These are phyloP conservation scores for Heterotis niloticus DNA, from an alignment of 2,113 vertebrate genomes.

Conservation along the genomic window DNA sequence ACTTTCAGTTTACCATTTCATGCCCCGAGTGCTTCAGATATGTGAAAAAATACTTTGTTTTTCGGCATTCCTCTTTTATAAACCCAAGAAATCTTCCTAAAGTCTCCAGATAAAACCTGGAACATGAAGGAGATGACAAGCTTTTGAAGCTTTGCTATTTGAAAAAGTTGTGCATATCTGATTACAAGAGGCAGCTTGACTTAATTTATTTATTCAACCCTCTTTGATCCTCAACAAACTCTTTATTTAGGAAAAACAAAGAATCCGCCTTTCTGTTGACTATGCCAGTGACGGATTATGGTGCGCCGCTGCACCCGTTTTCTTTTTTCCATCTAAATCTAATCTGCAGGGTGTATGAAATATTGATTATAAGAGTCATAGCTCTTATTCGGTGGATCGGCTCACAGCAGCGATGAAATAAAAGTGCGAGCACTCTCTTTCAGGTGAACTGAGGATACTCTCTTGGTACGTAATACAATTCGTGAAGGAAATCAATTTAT, in stretches of 20 bases:
- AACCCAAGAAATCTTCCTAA: neutral
- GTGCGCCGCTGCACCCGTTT: neutral
- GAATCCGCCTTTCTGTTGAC: conserved; percentile 20
- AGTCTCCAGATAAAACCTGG: conserved; percentile 9
- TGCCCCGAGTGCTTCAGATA: neutral
- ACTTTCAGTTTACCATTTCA: neutral
- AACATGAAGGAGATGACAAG: neutral
- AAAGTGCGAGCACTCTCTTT: neutral
- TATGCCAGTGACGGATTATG: conserved; percentile 9
- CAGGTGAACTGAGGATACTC: neutral
- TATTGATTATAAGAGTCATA: conserved; percentile 3
- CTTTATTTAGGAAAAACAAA: conserved; percentile 24
- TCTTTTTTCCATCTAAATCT: conserved; percentile 11
- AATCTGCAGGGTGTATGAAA: conserved; percentile 24
- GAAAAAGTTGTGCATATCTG: conserved; percentile 18
- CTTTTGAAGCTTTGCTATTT: conserved; percentile 17
- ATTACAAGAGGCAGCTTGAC: neutral
- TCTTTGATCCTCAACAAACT: conserved; percentile 22
- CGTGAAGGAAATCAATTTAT: neutral
- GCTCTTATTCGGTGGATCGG: neutral
- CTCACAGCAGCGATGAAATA: neutral
- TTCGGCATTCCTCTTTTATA: neutral
- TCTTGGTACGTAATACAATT: neutral
- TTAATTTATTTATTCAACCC: neutral
- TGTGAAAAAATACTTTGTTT: neutral